Evolutionary conservation across 2,888 invertebrate genomes (phyloP), one percentile per base, ranked within the genome.

Genomic region (Drosophila borborema): DNA sequence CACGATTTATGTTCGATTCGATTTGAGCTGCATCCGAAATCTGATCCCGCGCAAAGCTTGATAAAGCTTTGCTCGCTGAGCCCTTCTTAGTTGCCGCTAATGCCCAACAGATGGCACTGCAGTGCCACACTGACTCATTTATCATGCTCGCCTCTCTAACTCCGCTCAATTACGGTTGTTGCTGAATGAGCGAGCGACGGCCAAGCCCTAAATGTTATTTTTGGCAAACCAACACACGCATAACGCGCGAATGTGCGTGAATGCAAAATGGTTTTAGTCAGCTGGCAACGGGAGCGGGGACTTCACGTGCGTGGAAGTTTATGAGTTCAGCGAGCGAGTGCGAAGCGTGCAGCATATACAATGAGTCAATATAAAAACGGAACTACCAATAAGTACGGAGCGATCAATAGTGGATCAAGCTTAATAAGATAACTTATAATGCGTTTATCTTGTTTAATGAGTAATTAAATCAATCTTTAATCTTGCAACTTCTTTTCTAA

Each of bases 81-180:
- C 72, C 81, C 86, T 73, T 69, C 54, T 46, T 58, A 69, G 73
- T 71, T 85, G 53, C 70, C 48, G 68, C 76, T 68, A 74, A 72
- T 74, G 78, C 20, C 84, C 85, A 79, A 77, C 87, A 86, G 85
- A 86, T 86, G 85, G 85, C 84, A 58, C 63, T 73, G 67, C 51
- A 31, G 55, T 43, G 34, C 41, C 18, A 10, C 53, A 10, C 58
- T 70, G 54, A 64, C 63, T 64, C 79, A 67, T 53, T 71, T 63
- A 60, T 67, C 53, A 59, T 54, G 64, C 53, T 45, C 41, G 23
- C 7, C 49, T 34, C 34, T 64, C 76, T 80, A 75, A 78, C 62
- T 80, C 68, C 75, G 64, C 67, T 61, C 56, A 34, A 38, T 36
- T 36, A n/a, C 28, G 51, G 61, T 28, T 58, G 61, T 41, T 61